Base-by-base conservation (phyloP, 2,113 vertebrate species). In the Dascyllus trimaculatus region DNA sequence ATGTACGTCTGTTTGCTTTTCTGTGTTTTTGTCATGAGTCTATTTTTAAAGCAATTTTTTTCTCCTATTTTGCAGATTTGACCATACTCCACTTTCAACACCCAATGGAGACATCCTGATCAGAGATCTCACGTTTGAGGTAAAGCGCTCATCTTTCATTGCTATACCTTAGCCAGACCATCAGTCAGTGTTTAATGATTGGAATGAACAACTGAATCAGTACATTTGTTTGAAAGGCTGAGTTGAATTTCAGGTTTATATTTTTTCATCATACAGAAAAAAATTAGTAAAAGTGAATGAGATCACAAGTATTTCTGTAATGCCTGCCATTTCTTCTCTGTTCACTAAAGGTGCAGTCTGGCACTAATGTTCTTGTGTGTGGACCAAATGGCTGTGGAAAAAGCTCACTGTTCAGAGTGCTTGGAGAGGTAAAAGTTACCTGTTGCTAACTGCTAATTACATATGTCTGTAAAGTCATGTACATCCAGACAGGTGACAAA, bases 321-420 rank as follows among this genome's bases (percentile, higher is more conserved):
- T 5, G 1, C 52, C n/a, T 21, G 0, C 26, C 1, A 0, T 57
- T 57, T 32, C 60, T 52, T 58, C 2, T 64, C 5, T 56, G 2
- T 54, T 2, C 3, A n/a, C 2, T 14, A 0, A 51, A 95, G 98
- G 98, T 99, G 91, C 94, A 69, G 52, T 99, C 98, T 54, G 98
- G 98, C 19, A 95, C 97, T 75, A 99, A 99, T 14, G 98, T 99
- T 86, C 94, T 99, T 11, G 96, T 99, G n/a, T 99, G 98, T 94
- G 98, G 98, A 68, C 98, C 98, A 71, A 99, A 99, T 29, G 98
- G 98, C 4, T 99, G 98, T 94, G 98, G 98, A 64, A 99, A 99
- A 90, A 99, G 98, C 86, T 99, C 98, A 4, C 95, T 99, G 48
- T 99, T 99, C 81, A 94, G 97, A 92, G 96, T 97, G 51, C 96